Percentiles rank a stretch among this genome's conserved stretches.
Evolutionary conservation across 2,888 invertebrate genomes (phyloP).

Genomic region (Limnephilus marmoratus): DNA sequence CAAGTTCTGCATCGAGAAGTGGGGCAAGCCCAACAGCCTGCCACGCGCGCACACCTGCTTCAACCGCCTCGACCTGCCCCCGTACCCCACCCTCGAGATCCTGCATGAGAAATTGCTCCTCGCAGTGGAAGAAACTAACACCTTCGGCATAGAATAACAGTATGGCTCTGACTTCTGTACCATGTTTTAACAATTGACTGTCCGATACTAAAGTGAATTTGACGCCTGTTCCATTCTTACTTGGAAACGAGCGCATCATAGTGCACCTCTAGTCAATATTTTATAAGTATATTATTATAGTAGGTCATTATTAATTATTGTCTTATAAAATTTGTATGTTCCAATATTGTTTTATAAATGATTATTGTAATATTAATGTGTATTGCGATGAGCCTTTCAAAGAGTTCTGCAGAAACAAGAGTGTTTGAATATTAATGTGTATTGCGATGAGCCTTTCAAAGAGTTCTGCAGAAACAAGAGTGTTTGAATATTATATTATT

Average conservation of each 20-base stretch:
- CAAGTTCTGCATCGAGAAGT: conserved; percentile 97
- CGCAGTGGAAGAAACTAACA: conserved; percentile 97
- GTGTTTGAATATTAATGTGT: conserved; percentile 33
- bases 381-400: conserved; percentile 35
- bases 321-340: conserved; percentile 45
- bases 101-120: conserved; percentile 93
- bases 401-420: conserved; percentile 34
- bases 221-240: conserved; percentile 4
- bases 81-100: conserved; percentile 94
- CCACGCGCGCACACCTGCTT: conserved; percentile 99
- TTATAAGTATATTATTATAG: conserved; percentile 61
- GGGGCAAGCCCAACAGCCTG: conserved; percentile 96
- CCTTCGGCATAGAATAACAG: conserved; percentile 94
- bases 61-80: conserved; percentile 96
- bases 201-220: conserved; percentile 53
- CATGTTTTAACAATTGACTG: conserved; percentile 53
- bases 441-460: conserved; percentile 34
- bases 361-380: conserved; percentile 39
- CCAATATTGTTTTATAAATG: conserved; percentile 49
- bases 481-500: conserved; percentile 55
- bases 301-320: conserved; percentile 42
- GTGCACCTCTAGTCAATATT: conserved; percentile 66
- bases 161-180: conserved; percentile 56
- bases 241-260: conserved; percentile 49
- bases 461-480: conserved; percentile 34